Percentiles rank a stretch among this genome's conserved stretches.
Evolutionary conservation across 1,140 invertebrate species (phyloP).

Genomic region (Cylas formicarius): DNA sequence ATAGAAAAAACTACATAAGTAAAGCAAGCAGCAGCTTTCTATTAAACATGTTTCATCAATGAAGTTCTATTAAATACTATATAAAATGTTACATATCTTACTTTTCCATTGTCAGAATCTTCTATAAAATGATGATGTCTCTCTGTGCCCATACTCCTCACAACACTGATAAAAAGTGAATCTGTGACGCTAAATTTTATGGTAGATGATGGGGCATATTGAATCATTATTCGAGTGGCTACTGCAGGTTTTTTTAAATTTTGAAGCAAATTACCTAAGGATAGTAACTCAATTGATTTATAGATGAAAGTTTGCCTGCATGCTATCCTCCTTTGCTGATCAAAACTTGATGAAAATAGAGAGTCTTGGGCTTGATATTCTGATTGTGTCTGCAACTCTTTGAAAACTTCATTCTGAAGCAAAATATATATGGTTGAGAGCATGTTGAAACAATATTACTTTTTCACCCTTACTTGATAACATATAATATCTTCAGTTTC

Average conservation of each 20-base stretch:
- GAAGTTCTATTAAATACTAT: not conserved
- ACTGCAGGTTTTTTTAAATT: slow-evolving; percentile 18
- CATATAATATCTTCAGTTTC: slow-evolving; percentile 33
- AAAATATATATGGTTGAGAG: not conserved
- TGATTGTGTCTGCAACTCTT: slow-evolving; percentile 22
- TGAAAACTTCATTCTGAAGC: slow-evolving; percentile 26
- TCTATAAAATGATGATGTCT: slow-evolving; percentile 63
- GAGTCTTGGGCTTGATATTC: slow-evolving; percentile 5
- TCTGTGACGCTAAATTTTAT: slow-evolving; percentile 26
- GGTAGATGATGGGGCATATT: slow-evolving; percentile 18
- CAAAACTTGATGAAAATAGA: slow-evolving; percentile 39
- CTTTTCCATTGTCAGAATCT: slow-evolving; percentile 58
- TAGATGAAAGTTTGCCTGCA: slow-evolving; percentile 55
- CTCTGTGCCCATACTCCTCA: slow-evolving; percentile 68
- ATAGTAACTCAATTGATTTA: slow-evolving; percentile 56
- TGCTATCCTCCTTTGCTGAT: slow-evolving; percentile 56
- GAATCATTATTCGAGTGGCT: slow-evolving; percentile 14
- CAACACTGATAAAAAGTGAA: slow-evolving; percentile 54
- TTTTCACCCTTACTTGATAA: slow-evolving; percentile 18
- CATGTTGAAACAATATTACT: not conserved
- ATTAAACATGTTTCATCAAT: too few relatives aligned
- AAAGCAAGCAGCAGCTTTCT: not conserved
- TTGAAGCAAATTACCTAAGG: slow-evolving; percentile 48
- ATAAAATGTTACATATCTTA: slow-evolving; percentile 35
- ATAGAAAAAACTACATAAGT: slow-evolving; percentile 7